Percentiles rank a stretch among this genome's conserved stretches.
Evolutionary conservation across 2,113 vertebrate species (phyloP).

Genomic region (Barbus barbus): DNA sequence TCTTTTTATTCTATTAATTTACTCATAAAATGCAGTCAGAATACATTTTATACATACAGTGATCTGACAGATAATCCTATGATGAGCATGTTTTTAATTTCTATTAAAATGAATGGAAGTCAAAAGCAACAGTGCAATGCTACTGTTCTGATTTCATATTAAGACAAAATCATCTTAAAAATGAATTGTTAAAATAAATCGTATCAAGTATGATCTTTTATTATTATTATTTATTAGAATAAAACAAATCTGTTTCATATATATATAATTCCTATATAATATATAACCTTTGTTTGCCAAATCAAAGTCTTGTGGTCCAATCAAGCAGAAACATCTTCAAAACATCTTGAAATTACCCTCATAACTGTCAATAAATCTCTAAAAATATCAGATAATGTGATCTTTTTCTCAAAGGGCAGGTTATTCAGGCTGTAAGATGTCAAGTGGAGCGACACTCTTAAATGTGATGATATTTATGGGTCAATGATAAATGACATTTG

Average conservation of each 20-base stretch:
- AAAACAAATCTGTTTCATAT: no score
- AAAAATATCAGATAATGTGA: background rate
- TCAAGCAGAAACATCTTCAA: no score
- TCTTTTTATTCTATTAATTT: background rate
- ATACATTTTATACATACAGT: background rate
- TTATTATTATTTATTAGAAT: background rate
- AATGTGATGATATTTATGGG: no score
- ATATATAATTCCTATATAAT: no score
- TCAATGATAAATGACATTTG: no score
- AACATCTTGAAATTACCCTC: background rate
- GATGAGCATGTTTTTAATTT: background rate
- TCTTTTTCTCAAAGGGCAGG: background rate
- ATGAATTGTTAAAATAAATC: background rate
- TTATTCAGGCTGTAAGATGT: background rate
- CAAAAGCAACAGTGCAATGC: background rate
- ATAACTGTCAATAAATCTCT: background rate
- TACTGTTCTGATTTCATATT: background rate
- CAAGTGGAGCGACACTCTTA: background rate
- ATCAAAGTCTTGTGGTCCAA: background rate
- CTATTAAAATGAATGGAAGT: background rate
- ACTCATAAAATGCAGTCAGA: background rate
- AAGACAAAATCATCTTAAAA: background rate
- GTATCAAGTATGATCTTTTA: background rate
- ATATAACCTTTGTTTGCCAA: no score
- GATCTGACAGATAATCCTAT: background rate